Base-by-base conservation (phyloP, 1,140 invertebrate species). In the Diachasmimorpha longicaudata region DNA sequence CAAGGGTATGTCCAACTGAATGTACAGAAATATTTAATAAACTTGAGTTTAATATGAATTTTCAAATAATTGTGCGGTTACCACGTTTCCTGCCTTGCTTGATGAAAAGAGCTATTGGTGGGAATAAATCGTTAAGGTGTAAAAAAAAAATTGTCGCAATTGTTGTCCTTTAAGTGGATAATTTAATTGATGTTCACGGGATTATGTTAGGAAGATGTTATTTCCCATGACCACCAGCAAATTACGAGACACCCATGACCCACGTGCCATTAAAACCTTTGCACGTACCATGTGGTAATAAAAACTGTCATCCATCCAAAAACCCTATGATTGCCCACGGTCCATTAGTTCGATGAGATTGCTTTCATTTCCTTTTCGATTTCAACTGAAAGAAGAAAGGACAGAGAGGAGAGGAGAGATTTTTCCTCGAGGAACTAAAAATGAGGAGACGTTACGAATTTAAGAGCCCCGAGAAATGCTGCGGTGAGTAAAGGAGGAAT, bases 11-110 rank as follows among this genome's bases (percentile, higher is more conserved):
- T 48, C 76, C 76, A 72, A 77, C 74, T 77, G 39, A 42, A 42
- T 10, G 67, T 66, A 44, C 70, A 55, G 36, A 68, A 74, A 73
- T 77, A 74, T 77, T 74, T 77, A 77, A 77, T 77, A 77, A 77
- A 74, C 68, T 48, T 25, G 70, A 31, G 44, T 71, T 71, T 71
- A 37, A 71, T 71, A 71, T 9, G 39, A 42, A 42, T 42, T 42
- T 42, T 13, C 39, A 13, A 10, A 42, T 42, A 42, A 42, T 42
- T 13, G 39, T 42, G 21, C 71, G 16, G 36, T 72, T 63, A 16
- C 44, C 73, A 6, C 9, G 39, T 39, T 14, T 46, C 21, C 23
- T 36, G 19, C 16, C 21, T 23, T 16, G 9, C 31, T 19, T 19
- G 58, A 10, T 23, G 25, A 10, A 66, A 14, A 8, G 19, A 31